Percentiles rank a stretch among this genome's conserved stretches.
Conservation (phyloP, 2,888 invertebrate genomes). For the Erynnis tages region DNA sequence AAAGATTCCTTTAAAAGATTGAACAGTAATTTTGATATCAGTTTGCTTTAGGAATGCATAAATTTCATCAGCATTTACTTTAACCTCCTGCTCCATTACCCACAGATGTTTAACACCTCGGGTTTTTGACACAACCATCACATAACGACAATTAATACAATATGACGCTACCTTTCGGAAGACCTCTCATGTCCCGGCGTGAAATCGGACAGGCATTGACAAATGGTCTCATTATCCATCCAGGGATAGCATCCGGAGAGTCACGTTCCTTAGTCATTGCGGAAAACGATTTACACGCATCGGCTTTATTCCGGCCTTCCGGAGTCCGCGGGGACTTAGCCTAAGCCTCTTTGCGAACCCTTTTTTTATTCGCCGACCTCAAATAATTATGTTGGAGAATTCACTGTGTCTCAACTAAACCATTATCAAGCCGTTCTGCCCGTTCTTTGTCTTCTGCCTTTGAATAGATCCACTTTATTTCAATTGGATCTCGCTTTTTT, state of each 20-base stretch:
- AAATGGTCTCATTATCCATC: slow-evolving; percentile 22
- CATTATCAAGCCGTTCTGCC: slow-evolving; percentile 11
- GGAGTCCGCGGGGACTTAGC: slow-evolving; percentile 22
- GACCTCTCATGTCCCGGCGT: not conserved
- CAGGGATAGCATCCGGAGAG: slow-evolving; percentile 13
- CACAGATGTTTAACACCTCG: no score
- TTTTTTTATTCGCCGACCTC: slow-evolving; percentile 25
- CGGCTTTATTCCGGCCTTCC: slow-evolving; percentile 18
- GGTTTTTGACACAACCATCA: no score
- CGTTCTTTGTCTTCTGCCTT: not conserved
- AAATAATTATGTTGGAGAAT: slow-evolving; percentile 22
- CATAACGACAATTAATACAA: no score
- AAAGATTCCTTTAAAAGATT: no score
- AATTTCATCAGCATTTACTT: no score
- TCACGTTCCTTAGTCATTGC: slow-evolving; percentile 21
- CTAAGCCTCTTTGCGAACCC: slow-evolving; percentile 22
- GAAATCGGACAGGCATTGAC: slow-evolving; percentile 22
- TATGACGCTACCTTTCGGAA: no score
- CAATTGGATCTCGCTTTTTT: not conserved
- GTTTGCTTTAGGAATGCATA: no score
- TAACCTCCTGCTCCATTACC: no score
- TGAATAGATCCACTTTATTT: not conserved
- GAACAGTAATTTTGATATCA: no score
- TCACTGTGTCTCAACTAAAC: slow-evolving; percentile 18
- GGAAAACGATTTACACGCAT: slow-evolving; percentile 28